These are phyloP conservation scores for Noctua pronuba DNA, from an alignment of 2,888 invertebrate genomes.

Conservation along the genomic window DNA sequence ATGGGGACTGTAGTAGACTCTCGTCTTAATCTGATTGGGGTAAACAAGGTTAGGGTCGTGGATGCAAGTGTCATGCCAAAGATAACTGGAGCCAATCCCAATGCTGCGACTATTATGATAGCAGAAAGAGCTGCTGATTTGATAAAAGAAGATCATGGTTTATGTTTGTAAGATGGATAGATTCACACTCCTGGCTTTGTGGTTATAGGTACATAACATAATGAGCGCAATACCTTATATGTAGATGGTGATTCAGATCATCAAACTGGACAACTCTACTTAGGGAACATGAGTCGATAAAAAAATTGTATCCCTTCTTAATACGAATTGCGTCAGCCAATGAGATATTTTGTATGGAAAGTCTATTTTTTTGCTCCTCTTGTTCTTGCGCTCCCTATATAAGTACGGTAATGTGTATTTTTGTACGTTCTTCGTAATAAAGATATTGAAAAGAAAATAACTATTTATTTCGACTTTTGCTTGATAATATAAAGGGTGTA, in stretches of 20 bases:
- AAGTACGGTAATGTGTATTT: background rate
- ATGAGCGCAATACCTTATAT: background rate
- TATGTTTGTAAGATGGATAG: background rate
- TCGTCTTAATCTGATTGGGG: constrained; percentile 91
- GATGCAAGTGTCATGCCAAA: constrained; percentile 94
- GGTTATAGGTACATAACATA: background rate
- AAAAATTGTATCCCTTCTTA: too few species aligned
- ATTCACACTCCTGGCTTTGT: background rate
- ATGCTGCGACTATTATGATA: constrained; percentile 94
- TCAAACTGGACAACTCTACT: background rate
- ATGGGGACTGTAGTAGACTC: constrained; percentile 94
- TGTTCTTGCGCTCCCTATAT: background rate
- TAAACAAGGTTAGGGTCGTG: constrained; percentile 91
- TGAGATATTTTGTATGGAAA: background rate
- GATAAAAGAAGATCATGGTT: constrained; percentile 45
- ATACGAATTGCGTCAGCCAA: background rate
- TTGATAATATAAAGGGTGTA: too few species aligned
- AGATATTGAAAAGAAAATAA: background rate
- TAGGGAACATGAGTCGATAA: background rate
- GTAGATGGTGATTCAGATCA: background rate
- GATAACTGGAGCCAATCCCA: constrained; percentile 92
- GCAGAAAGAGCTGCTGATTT: constrained; percentile 90
- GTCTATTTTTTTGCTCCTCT: background rate
- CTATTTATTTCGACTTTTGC: too few species aligned
- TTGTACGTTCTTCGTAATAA: background rate